Conservation (phyloP, 2,113 vertebrate genomes). For the Athene cunicularia region DNA sequence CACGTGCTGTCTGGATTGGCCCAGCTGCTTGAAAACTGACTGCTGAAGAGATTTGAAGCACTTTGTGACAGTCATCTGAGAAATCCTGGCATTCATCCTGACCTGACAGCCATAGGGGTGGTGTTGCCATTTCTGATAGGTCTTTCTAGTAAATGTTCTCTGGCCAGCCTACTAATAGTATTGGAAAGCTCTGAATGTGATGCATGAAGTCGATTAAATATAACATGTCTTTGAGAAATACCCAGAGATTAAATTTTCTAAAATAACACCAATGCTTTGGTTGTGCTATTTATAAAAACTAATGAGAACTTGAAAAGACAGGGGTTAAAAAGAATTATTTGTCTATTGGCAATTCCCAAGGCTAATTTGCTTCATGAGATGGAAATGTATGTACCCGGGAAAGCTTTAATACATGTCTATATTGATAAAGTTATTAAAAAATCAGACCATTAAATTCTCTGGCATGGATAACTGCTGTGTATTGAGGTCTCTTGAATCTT, state of each 20-base stretch:
- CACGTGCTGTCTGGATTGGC: not conserved
- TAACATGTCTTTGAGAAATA: not conserved
- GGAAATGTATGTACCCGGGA: not conserved
- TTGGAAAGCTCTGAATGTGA: not conserved
- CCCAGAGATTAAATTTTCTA: conserved; percentile 10
- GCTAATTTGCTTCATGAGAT: conserved; percentile 28
- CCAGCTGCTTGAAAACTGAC: not conserved
- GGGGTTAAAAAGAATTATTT: conserved; percentile 59
- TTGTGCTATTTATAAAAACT: conserved; percentile 34
- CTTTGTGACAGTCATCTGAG: not conserved
- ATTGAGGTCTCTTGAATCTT: not conserved
- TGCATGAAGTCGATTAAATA: not conserved
- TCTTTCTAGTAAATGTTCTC: not conserved
- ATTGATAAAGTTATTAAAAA: conserved; percentile 44
- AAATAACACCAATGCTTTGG: conserved; percentile 2
- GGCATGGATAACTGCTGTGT: not conserved
- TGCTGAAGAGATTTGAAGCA: not conserved
- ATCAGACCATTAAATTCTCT: not conserved
- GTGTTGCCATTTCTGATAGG: not conserved
- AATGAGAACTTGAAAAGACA: conserved; percentile 31
- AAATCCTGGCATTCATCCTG: not conserved
- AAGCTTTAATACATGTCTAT: conserved; percentile 15
- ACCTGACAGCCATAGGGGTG: not conserved
- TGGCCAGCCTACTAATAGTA: not conserved
- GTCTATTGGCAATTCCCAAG: conserved; percentile 8